phyloP scores from a whole-genome alignment of 2,888 invertebrate species.

The Tachina fera region DNA sequence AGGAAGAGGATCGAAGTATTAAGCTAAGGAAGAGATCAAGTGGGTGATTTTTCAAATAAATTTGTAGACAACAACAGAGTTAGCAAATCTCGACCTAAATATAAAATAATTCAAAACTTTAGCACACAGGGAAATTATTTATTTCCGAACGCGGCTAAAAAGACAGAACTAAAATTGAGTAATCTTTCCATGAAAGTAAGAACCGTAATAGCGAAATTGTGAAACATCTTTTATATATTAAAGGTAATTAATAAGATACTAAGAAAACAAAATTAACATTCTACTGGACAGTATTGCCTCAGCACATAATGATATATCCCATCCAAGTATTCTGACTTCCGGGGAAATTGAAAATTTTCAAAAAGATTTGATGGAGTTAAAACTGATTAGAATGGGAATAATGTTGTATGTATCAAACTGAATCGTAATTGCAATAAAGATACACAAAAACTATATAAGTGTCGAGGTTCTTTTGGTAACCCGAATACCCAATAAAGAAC shows the following conservation, averaged over 20 bases:
- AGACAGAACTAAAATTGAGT: constrained; percentile 1
- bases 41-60: no score
- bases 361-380: constrained; percentile 12
- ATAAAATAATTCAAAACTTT: no score
- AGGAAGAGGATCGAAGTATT: no score
- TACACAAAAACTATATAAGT: constrained; percentile 23
- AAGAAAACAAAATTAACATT: constrained; percentile 2
- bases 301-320: not conserved
- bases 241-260: constrained; percentile 16
- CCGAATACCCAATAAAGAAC: constrained; percentile 23
- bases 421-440: constrained; percentile 29
- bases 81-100: no score
- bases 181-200: not conserved
- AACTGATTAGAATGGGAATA: constrained; percentile 11
- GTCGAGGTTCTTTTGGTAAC: not conserved
- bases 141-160: no score
- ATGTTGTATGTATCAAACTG: constrained; percentile 27
- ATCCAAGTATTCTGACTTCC: not conserved
- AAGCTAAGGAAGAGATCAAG: no score
- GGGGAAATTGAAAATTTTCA: constrained; percentile 20
- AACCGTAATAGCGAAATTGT: not conserved
- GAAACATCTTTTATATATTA: not conserved
- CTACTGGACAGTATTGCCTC: constrained; percentile 2
- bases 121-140: no score
- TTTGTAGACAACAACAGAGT: no score